These are phyloP conservation scores for Rana temporaria DNA, from an alignment of 2,113 vertebrate genomes.

Conservation along the genomic window DNA sequence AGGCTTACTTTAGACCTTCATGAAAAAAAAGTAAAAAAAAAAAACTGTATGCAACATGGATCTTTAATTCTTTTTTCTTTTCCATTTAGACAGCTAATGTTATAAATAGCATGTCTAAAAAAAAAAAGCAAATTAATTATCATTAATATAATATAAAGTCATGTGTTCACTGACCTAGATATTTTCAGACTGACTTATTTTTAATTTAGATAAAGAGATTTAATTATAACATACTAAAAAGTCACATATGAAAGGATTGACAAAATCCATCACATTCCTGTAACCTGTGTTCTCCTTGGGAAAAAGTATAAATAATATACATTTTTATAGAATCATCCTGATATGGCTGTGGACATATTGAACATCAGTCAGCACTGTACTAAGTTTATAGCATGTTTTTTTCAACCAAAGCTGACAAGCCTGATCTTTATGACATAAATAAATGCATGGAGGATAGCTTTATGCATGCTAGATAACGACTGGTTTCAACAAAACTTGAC, in stretches of 20 bases:
- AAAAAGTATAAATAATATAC: not conserved
- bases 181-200: not conserved
- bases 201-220: not conserved
- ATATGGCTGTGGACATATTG: not conserved
- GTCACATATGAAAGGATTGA: not conserved
- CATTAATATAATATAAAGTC: not conserved
- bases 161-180: conserved; percentile 10
- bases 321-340: not conserved
- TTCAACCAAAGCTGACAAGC: conserved; percentile 11
- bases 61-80: not conserved
- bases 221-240: not conserved
- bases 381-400: not conserved
- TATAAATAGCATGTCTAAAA: not conserved
- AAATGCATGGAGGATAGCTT: not conserved
- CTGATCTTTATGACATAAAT: conserved; percentile 2
- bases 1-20: not conserved
- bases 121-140: not conserved
- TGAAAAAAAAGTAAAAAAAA: not conserved
- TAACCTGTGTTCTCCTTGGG: not conserved
- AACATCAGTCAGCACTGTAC: not conserved
- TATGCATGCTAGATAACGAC: not conserved
- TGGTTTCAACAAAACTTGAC: too few relatives aligned
- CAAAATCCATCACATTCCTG: not conserved
- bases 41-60: not conserved
- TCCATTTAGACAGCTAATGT: not conserved